phyloP scores from a whole-genome alignment of 2,888 invertebrate genomes.

The Autographa pulchrina region DNA sequence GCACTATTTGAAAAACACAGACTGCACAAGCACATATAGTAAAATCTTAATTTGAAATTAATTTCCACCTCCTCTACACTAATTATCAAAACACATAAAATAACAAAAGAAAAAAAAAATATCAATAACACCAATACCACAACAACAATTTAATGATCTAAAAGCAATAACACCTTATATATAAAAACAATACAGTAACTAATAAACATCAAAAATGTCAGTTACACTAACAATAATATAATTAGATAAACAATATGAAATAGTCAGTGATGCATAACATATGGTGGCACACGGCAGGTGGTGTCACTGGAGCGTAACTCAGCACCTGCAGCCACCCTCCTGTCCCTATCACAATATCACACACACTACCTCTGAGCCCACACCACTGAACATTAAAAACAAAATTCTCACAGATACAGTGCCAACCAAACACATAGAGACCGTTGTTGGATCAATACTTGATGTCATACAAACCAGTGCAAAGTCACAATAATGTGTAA shows the following conservation, averaged over 20 bases:
- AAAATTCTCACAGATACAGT: constrained; percentile 65
- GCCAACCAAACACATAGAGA: constrained; percentile 75
- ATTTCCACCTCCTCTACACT: neutral
- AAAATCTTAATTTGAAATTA: neutral
- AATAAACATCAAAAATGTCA: constrained; percentile 36
- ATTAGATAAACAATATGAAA: constrained; percentile 63
- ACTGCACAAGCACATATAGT: neutral
- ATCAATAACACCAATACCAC: constrained; percentile 8
- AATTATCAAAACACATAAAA: neutral
- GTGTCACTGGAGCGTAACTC: constrained; percentile 76
- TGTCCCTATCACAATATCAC: constrained; percentile 69
- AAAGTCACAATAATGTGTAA: constrained; percentile 76
- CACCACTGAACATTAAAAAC: constrained; percentile 65
- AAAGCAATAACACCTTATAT: constrained; percentile 5
- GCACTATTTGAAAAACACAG: neutral
- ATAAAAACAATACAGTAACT: neutral
- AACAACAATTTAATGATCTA: constrained; percentile 6
- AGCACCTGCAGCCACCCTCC: constrained; percentile 83
- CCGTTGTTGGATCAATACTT: constrained; percentile 87
- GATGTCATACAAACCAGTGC: constrained; percentile 71
- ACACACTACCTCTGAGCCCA: constrained; percentile 67
- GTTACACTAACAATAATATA: constrained; percentile 40
- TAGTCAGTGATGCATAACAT: constrained; percentile 77
- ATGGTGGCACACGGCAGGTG: constrained; percentile 80
- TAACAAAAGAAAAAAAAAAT: constrained; percentile 7